phyloP scores from a whole-genome alignment of 2,888 invertebrate species.

The Calephelis perditalis region DNA sequence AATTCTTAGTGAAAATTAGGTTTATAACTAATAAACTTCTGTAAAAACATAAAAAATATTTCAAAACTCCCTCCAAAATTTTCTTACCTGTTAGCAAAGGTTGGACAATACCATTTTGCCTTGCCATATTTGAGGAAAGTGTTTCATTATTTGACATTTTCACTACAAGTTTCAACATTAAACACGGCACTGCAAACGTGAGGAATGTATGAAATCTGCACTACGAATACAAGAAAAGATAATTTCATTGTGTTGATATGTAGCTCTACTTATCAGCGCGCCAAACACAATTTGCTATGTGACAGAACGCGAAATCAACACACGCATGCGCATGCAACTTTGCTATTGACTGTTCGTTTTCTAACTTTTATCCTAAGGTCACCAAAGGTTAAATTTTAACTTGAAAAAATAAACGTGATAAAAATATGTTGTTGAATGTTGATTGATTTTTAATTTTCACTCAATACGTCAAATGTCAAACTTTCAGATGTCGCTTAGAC shows the following conservation, averaged over 20 bases:
- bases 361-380: constrained; percentile 8
- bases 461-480: not conserved
- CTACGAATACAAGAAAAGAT: constrained; percentile 59
- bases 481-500: not conserved
- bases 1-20: too few relatives aligned
- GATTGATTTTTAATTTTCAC: not conserved
- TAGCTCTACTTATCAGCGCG: constrained; percentile 61
- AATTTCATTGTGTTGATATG: constrained; percentile 63
- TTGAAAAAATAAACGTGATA: not conserved
- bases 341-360: constrained; percentile 26
- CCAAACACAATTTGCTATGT: constrained; percentile 66
- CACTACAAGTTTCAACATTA: constrained; percentile 33
- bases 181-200: constrained; percentile 43
- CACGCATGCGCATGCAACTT: constrained; percentile 61
- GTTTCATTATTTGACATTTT: constrained; percentile 62
- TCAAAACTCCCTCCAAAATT: constrained; percentile 50
- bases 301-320: constrained; percentile 38
- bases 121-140: constrained; percentile 60
- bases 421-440: not conserved
- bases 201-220: constrained; percentile 49
- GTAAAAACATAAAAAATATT: constrained; percentile 21
- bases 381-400: constrained; percentile 4
- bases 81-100: constrained; percentile 91
- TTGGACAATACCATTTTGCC: constrained; percentile 91
- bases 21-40: too few relatives aligned